Conservation (phyloP, 2,113 vertebrate species). For the Aleadryas rufinucha region DNA sequence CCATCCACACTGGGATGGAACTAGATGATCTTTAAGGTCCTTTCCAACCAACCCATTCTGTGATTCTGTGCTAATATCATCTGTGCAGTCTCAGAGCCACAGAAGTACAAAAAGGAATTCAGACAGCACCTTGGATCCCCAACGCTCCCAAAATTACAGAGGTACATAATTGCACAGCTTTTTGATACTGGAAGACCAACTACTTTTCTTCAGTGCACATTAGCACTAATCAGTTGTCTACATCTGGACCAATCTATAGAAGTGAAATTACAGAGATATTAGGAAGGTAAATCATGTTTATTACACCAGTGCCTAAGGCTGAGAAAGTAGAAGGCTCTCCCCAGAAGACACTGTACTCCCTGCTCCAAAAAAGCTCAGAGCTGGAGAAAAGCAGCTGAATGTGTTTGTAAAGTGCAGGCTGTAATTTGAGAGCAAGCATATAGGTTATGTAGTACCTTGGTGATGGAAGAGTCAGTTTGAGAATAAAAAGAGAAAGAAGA, state of each 20-base stretch:
- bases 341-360: neutral
- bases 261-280: neutral
- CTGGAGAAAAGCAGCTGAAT: neutral
- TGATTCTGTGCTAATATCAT: neutral
- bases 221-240: neutral
- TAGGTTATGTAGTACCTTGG: neutral
- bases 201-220: neutral
- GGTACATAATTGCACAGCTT: neutral
- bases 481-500: neutral
- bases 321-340: neutral
- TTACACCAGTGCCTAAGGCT: neutral
- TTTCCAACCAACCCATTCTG: neutral
- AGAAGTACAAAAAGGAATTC: neutral
- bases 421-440: neutral
- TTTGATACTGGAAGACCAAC: neutral
- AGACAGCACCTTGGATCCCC: neutral
- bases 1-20: neutral
- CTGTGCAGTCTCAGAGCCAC: neutral
- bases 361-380: neutral
- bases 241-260: neutral
- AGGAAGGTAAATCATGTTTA: neutral
- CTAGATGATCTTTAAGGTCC: neutral
- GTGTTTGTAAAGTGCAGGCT: neutral
- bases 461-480: neutral
- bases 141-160: neutral